Base-by-base conservation (phyloP, 2,113 vertebrate species). In the Centrocercus urophasianus region DNA sequence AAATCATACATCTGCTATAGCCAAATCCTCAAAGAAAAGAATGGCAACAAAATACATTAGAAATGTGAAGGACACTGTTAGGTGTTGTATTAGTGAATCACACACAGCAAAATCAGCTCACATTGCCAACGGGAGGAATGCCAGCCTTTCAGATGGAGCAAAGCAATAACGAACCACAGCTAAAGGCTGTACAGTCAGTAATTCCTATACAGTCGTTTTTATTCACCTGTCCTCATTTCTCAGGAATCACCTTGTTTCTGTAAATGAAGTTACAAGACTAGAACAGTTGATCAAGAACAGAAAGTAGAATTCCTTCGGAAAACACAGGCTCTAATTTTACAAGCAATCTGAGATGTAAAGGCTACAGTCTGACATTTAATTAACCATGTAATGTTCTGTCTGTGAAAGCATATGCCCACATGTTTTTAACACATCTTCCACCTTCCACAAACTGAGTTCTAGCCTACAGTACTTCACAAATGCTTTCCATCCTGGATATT, bases 161-260 rank as follows among this genome's bases (percentile, higher is more conserved):
- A 18, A 83, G 71, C 90, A 88, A 22, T 67, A 83, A 92, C 25
- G 16, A 83, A 66, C 10, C 61, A 34, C 1, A 17, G 82, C 72
- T 88, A 93, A 82, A 85, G 82, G 75, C 40, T 95, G 18, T 73
- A 73, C 1, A 89, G 56, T 34, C 92, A 83, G 56, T 17, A 4
- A 60, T 83, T 94, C 92, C 90, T 90, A 79, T 61, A 96, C 81
- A 90, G 96, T 95, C 69, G 64, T n/a, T 90, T 97, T 95, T 95
- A 94, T 94, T 95, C 79, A 72, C 90, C 84, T 80, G 72, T 85
- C 93, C 88, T 93, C 82, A 83, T 83, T 88, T 93, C 88, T 93
- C 83, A 93, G 73, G 70, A 96, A 96, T 93, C 94, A 96, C 66
- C 89, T 93, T 65, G 18, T 86, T 93, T 96, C 83, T 90, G 93